Conservation (phyloP, 2,797 vertebrate species). For the Scyliorhinus canicula region DNA sequence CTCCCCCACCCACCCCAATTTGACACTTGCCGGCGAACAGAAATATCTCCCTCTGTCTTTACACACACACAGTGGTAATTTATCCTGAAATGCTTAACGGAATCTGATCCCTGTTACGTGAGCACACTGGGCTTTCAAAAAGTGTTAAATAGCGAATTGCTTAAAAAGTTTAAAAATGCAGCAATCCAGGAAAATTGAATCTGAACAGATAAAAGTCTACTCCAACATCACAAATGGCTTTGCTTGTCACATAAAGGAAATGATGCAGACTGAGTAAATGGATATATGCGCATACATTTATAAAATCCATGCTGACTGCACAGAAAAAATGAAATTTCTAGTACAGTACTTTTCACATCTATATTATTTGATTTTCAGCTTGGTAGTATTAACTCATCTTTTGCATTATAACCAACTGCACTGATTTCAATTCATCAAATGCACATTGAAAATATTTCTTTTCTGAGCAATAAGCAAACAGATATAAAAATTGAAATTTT, state of each 20-base stretch:
- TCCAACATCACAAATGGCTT: slow-evolving; percentile 37
- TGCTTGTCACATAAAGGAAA: slow-evolving; percentile 37
- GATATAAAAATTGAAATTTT: slow-evolving; percentile 32
- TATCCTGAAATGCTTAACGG: background rate
- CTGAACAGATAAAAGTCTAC: slow-evolving; percentile 39
- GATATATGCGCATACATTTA: slow-evolving; percentile 38
- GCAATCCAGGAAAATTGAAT: slow-evolving; percentile 37
- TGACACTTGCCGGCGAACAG: background rate
- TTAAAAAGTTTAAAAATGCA: slow-evolving; percentile 35
- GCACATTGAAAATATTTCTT: slow-evolving; percentile 32
- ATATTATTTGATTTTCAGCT: slow-evolving; percentile 38
- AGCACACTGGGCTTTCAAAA: background rate
- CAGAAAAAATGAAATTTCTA: slow-evolving; percentile 37
- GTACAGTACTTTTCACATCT: slow-evolving; percentile 35
- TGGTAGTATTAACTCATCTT: slow-evolving; percentile 29
- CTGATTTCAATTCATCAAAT: slow-evolving; percentile 39
- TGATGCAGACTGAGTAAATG: slow-evolving; percentile 36
- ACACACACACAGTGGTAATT: background rate
- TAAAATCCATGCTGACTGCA: slow-evolving; percentile 38
- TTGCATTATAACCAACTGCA: slow-evolving; percentile 8
- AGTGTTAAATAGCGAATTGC: slow-evolving; percentile 32
- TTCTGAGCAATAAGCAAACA: slow-evolving; percentile 30
- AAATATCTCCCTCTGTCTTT: background rate
- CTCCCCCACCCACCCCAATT: background rate
- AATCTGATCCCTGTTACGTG: slow-evolving; percentile 4